A percentile compares a stretch with the other conserved stretches of the same genome.
These are phyloP conservation scores for Falco columbarius DNA, from an alignment of 2,797 vertebrate genomes.

Conservation along the genomic window DNA sequence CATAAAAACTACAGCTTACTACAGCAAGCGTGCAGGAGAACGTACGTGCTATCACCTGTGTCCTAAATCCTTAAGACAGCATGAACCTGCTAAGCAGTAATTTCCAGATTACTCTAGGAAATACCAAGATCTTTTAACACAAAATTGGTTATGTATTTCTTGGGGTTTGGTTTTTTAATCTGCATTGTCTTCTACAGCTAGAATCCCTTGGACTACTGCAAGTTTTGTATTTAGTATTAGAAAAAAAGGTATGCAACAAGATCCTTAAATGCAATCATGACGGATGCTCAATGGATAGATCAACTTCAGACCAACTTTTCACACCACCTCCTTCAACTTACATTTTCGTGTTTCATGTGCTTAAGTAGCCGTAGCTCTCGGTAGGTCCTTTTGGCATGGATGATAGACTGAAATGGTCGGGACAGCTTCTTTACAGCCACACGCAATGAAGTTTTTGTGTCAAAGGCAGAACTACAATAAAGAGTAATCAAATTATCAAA, in stretches of 20 bases:
- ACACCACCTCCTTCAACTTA: constrained; percentile 76
- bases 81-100: not conserved
- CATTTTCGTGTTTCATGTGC: constrained; percentile 99
- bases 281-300: not conserved
- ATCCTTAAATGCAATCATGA: not conserved
- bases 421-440: constrained; percentile 98
- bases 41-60: not conserved
- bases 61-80: not conserved
- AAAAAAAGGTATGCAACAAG: not conserved
- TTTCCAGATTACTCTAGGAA: not conserved
- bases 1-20: not conserved
- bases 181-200: not conserved
- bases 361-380: constrained; percentile 95
- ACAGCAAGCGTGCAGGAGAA: not conserved
- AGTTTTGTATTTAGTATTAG: not conserved
- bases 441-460: constrained; percentile 84
- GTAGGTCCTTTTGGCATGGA: constrained; percentile 98
- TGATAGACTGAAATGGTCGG: constrained; percentile 97
- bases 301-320: not conserved
- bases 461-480: constrained; percentile 85
- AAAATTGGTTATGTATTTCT: not conserved
- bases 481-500: not conserved
- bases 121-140: not conserved
- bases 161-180: not conserved
- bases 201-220: not conserved